Percentiles rank a stretch among this genome's conserved stretches.
Evolutionary conservation across 2,888 invertebrate species (phyloP).

Genomic region (Meghimatium bilineatum): DNA sequence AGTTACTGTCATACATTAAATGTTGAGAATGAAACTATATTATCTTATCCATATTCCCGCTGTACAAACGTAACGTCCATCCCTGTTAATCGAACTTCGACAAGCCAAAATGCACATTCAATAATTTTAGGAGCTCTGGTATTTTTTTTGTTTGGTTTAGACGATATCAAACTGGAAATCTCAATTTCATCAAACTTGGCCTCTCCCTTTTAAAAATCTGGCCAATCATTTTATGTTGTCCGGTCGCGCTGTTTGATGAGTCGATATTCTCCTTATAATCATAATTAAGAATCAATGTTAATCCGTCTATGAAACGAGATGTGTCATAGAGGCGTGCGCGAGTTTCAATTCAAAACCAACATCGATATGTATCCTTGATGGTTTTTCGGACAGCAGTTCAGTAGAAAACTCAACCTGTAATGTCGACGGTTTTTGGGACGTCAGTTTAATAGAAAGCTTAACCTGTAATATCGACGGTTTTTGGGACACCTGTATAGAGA

Average conservation of each 20-base stretch:
- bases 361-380: background rate
- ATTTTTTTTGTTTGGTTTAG: background rate
- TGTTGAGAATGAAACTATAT: too few relatives aligned
- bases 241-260: background rate
- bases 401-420: too few relatives aligned
- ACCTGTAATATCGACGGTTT: too few relatives aligned
- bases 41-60: background rate
- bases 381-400: too few relatives aligned
- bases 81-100: background rate
- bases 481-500: too few relatives aligned
- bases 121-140: background rate
- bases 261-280: background rate
- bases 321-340: background rate
- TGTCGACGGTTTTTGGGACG: too few relatives aligned
- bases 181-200: conserved; percentile 4
- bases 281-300: background rate
- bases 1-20: too few relatives aligned
- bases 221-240: background rate
- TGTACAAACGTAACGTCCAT: background rate
- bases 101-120: conserved; percentile 4
- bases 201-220: background rate
- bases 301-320: background rate
- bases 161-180: background rate
- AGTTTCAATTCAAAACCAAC: too few relatives aligned
- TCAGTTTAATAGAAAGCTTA: too few relatives aligned